Evolutionary conservation across 2,113 vertebrate species (phyloP).

Genomic region (Chascanopsetta lugubris): DNA sequence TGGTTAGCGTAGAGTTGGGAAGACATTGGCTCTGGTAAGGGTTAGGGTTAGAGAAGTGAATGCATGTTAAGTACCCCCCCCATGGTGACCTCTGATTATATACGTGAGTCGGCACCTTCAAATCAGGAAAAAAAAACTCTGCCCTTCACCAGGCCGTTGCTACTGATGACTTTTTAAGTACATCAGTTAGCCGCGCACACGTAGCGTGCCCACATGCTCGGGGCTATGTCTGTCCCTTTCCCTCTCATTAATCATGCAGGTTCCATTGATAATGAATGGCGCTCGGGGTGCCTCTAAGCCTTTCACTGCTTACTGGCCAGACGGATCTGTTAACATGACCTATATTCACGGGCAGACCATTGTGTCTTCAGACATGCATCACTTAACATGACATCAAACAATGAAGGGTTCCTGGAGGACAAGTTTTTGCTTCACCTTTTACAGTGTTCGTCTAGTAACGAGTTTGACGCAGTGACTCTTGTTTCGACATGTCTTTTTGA

Average conservation of each 20-base stretch:
- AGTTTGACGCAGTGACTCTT: neutral
- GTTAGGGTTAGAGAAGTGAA: neutral
- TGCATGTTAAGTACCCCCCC: too few relatives aligned
- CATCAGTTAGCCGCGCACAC: constrained; percentile 31
- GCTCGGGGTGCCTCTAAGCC: constrained; percentile 54
- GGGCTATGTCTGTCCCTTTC: constrained; percentile 37
- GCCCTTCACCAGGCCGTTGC: too few relatives aligned
- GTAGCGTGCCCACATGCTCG: constrained; percentile 28
- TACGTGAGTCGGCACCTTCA: too few relatives aligned
- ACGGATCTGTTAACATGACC: constrained; percentile 67
- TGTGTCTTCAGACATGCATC: constrained; percentile 37
- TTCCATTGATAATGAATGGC: constrained; percentile 73
- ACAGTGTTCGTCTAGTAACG: neutral
- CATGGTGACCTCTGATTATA: too few relatives aligned
- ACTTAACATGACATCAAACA: constrained; percentile 27
- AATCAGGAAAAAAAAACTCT: too few relatives aligned
- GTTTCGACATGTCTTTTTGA: neutral
- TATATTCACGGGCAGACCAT: constrained; percentile 43
- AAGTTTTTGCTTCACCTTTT: constrained; percentile 10
- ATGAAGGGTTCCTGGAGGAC: neutral
- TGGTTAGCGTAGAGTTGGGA: too few relatives aligned
- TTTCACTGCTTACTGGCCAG: constrained; percentile 59
- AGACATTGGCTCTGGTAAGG: neutral
- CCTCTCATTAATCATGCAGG: constrained; percentile 64
- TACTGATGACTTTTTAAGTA: constrained; percentile 23